Conservation (phyloP, 1,140 invertebrate species). For the Drosophila pseudoobscura region DNA sequence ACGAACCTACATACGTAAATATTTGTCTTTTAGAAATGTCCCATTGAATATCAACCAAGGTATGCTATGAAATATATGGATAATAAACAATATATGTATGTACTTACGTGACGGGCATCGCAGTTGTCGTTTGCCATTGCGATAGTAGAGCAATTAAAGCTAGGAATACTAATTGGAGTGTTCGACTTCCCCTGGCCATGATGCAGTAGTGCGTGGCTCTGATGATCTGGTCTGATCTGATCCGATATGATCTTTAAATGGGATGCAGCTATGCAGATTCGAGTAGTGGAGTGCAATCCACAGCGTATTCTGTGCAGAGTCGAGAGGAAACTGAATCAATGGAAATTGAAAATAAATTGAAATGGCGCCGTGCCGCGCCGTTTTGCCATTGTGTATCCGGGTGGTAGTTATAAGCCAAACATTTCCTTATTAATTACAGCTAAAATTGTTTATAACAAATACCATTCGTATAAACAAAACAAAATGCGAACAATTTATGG, state of each 20-base stretch:
- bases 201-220: constrained; percentile 27
- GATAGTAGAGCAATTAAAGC: constrained; percentile 56
- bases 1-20: no score
- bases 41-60: no score
- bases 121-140: constrained; percentile 29
- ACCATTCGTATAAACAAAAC: constrained; percentile 27
- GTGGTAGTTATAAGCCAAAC: constrained; percentile 8
- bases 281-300: constrained; percentile 7
- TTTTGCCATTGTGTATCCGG: constrained; percentile 1
- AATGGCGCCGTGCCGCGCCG: constrained; percentile 32
- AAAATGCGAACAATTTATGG: constrained; percentile 25
- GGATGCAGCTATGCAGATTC: constrained; percentile 24
- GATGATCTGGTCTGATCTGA: background rate
- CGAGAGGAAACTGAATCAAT: constrained; percentile 36
- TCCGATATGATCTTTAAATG: constrained; percentile 39
- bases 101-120: constrained; percentile 60
- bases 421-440: constrained; percentile 29
- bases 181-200: constrained; percentile 42
- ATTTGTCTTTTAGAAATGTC: no score
- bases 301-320: constrained; percentile 42
- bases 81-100: background rate
- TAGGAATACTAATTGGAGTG: constrained; percentile 48
- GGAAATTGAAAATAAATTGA: constrained; percentile 26
- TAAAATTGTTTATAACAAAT: constrained; percentile 47
- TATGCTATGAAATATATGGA: background rate